phyloP scores from a whole-genome alignment of 1,140 invertebrate genomes.

The Bombus ignitus region DNA sequence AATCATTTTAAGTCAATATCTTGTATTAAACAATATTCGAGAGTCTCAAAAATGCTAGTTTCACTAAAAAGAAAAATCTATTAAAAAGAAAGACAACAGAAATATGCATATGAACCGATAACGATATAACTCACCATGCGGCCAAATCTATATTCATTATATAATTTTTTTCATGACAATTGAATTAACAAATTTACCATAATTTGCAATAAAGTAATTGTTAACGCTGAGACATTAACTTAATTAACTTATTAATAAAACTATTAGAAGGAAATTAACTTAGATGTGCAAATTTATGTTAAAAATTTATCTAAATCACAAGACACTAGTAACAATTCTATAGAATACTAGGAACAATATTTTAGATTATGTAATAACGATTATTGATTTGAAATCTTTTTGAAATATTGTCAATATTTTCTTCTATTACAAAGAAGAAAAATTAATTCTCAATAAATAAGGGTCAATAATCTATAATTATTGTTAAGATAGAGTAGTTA shows the following conservation, averaged over 20 bases:
- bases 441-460: not conserved
- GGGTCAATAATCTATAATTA: not conserved
- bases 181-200: too few relatives aligned
- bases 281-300: not conserved
- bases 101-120: not conserved
- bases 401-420: not conserved
- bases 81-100: not conserved
- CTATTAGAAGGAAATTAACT: not conserved
- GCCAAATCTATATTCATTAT: slow-evolving; percentile 3
- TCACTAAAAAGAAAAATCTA: not conserved
- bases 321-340: not conserved
- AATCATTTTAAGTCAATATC: not conserved
- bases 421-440: not conserved
- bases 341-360: not conserved
- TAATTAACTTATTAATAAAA: not conserved
- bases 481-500: not conserved
- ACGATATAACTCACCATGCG: slow-evolving; percentile 2
- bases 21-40: not conserved
- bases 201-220: not conserved
- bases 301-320: not conserved
- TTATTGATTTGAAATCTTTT: not conserved
- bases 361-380: slow-evolving; percentile 43
- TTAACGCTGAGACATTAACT: not conserved
- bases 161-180: slow-evolving; percentile 1
- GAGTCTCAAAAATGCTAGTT: not conserved